Evolutionary conservation across 2,888 invertebrate genomes (phyloP).

Genomic region (Eristalinus aeneus): DNA sequence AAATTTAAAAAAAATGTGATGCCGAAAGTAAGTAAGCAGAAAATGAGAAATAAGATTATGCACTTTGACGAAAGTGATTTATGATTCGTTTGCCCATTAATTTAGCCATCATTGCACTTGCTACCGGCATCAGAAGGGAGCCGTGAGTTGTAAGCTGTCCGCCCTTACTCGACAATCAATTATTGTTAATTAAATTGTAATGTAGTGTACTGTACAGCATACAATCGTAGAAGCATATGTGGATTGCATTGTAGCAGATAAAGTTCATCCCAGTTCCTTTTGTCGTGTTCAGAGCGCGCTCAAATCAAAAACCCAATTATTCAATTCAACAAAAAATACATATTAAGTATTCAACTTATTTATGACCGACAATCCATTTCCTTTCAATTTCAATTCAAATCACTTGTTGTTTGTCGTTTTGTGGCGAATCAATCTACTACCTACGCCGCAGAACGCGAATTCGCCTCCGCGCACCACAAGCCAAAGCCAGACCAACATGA

Average conservation of each 20-base stretch:
- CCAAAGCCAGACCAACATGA: constrained; percentile 36
- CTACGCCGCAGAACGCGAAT: constrained; percentile 52
- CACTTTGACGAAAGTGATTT: constrained; percentile 49
- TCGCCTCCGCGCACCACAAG: constrained; percentile 3
- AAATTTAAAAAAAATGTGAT: constrained; percentile 32
- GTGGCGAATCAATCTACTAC: constrained; percentile 66
- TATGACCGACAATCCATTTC: constrained; percentile 71
- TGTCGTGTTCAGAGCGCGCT: constrained; percentile 53
- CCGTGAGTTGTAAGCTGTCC: constrained; percentile 10
- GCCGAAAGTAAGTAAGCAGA: not conserved
- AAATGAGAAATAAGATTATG: constrained; percentile 10
- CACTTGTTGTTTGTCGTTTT: constrained; percentile 59
- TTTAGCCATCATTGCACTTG: not conserved
- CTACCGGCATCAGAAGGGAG: not conserved
- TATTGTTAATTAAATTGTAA: constrained; percentile 66
- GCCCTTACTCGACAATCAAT: constrained; percentile 59
- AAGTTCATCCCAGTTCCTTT: constrained; percentile 28
- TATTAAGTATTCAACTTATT: constrained; percentile 56
- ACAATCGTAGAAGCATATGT: not conserved
- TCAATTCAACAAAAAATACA: constrained; percentile 62
- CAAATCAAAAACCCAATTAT: constrained; percentile 70
- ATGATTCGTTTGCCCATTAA: constrained; percentile 61
- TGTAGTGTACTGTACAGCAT: constrained; percentile 15
- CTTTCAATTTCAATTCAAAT: constrained; percentile 71
- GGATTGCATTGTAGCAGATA: constrained; percentile 12